Evolutionary conservation across 2,888 invertebrate genomes (phyloP).

Genomic region (Standfussiana lucernea): DNA sequence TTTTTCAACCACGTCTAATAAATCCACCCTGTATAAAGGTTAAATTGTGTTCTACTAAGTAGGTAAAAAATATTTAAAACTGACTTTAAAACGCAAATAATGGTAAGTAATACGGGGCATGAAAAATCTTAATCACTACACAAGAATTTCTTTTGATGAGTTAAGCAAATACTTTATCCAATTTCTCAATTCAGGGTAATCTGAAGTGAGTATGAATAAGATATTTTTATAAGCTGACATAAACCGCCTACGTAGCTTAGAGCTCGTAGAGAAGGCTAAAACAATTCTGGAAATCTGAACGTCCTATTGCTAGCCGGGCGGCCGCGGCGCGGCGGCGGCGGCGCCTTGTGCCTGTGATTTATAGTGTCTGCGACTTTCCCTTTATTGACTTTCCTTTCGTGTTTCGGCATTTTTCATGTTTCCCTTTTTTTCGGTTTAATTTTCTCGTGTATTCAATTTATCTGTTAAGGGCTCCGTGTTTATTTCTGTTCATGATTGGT

Average conservation of each 20-base stretch:
- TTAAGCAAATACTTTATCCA: not conserved
- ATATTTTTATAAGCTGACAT: conserved; percentile 4
- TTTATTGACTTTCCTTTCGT: conserved; percentile 71
- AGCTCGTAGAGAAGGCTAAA: conserved; percentile 39
- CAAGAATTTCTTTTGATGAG: not conserved
- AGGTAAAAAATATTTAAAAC: not conserved
- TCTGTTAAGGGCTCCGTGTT: conserved; percentile 1
- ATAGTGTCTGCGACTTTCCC: conserved; percentile 77
- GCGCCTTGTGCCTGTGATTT: conserved; percentile 76
- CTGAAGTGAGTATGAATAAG: not conserved
- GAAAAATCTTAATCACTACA: not conserved
- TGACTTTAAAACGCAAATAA: not conserved
- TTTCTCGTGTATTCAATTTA: conserved; percentile 43
- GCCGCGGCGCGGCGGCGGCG: conserved; percentile 58
- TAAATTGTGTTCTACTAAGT: not conserved
- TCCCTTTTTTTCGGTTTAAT: conserved; percentile 59
- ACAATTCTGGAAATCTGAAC: conserved; percentile 55
- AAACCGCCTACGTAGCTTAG: conserved; percentile 3
- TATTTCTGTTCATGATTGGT: not conserved
- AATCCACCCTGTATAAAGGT: not conserved
- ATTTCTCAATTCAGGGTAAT: conserved; percentile 1
- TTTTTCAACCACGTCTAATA: not conserved
- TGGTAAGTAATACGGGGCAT: not conserved
- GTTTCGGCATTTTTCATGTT: conserved; percentile 65
- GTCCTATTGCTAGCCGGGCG: conserved; percentile 42